Base-by-base conservation (phyloP, 2,888 invertebrate genomes). In the Cenopis cana region DNA sequence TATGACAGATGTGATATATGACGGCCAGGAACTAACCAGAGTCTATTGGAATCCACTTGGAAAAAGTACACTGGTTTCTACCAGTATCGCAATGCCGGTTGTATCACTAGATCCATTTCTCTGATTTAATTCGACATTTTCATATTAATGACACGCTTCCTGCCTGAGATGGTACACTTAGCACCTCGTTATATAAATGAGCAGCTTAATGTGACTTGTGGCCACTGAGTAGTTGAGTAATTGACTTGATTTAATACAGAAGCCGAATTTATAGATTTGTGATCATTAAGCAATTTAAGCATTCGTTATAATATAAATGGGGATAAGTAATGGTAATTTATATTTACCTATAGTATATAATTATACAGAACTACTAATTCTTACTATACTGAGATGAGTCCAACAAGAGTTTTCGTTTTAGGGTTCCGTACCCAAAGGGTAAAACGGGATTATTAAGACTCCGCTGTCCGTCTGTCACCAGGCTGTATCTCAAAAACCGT, bases 101-200 rank as follows among this genome's bases (percentile, higher is more conserved):
- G 18, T 60, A 29, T 67, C 50, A 38, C 65, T 50, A 57, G 62
- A 71, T 71, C 66, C 49, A 71, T 71, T 71, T 71, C 70, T 66
- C 70, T 66, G 66, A 71, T 71, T 71, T 71, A 71, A 71, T 71
- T 71, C 71, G 60, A 61, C 71, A 71, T 71, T 67, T 70, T 71
- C 67, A 61, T 67, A 71, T 71, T 71, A 71, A 71, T 71, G 66
- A 67, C 38, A 24, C 50, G 55, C 61, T 71, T 71, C 71, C 71
- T 71, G 71, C 14, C 49, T 61, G 10, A 38, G 67, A 61, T 67
- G 60, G 70, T 60, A 71, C 60, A 56, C 55, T 71, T 71, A 71
- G 49, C 71, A 61, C 71, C 61, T 71, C 61, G 67, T 67, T 71
- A 61, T 67, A 71, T 71, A 71, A 71, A 71, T 67, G 66, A 61